Conservation (phyloP, 2,797 vertebrate genomes). For the Rhyacichthys aspro region DNA sequence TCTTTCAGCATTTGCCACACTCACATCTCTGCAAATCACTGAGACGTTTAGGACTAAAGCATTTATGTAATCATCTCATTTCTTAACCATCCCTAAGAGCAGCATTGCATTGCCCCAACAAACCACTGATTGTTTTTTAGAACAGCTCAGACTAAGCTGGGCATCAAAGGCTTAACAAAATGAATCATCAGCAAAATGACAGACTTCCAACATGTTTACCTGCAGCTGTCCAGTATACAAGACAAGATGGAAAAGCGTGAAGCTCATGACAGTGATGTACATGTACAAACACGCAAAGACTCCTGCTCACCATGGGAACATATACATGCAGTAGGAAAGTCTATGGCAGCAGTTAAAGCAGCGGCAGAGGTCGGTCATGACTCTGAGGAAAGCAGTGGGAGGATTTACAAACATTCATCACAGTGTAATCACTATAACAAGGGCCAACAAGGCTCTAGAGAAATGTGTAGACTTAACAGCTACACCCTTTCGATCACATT, state of each 20-base stretch:
- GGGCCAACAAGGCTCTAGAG: slow-evolving; percentile 19
- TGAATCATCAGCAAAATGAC: slow-evolving; percentile 35
- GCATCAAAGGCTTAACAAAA: slow-evolving; percentile 14
- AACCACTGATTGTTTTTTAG: slow-evolving; percentile 17
- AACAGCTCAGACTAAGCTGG: slow-evolving; percentile 1
- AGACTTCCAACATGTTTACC: slow-evolving; percentile 16
- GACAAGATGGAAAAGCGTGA: slow-evolving; percentile 10
- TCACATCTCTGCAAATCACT: neutral
- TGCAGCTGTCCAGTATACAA: slow-evolving; percentile 1
- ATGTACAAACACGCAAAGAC: slow-evolving; percentile 4
- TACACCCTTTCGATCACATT: slow-evolving; percentile 13
- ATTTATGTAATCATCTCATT: neutral
- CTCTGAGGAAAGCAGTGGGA: slow-evolving; percentile 24
- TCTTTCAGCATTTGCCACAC: neutral
- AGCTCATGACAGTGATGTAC: slow-evolving; percentile 4
- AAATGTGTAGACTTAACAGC: slow-evolving; percentile 10
- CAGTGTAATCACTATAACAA: slow-evolving; percentile 14
- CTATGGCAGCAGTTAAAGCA: no score
- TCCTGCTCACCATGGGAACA: slow-evolving; percentile 7
- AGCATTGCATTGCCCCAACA: slow-evolving; percentile 28
- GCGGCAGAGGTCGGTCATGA: slow-evolving; percentile 28
- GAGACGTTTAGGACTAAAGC: neutral
- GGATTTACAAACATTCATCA: slow-evolving; percentile 25
- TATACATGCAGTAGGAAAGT: neutral
- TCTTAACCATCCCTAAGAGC: neutral